These are phyloP conservation scores for Bombus huntii DNA, from an alignment of 1,140 invertebrate species.

Conservation along the genomic window DNA sequence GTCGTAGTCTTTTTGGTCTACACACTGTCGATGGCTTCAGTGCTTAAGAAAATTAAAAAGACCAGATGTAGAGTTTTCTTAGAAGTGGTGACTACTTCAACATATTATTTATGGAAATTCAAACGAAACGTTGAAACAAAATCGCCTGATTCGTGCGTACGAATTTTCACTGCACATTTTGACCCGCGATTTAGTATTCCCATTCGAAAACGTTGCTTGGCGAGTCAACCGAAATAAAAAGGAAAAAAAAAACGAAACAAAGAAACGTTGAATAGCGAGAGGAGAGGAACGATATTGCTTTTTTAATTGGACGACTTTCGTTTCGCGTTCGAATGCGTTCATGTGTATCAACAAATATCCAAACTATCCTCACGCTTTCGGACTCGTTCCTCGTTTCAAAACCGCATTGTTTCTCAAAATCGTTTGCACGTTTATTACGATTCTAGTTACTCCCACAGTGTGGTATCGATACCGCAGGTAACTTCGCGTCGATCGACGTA, in stretches of 20 bases:
- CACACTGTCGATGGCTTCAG: too few species aligned
- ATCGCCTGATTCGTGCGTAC: not conserved
- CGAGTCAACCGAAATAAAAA: conserved; percentile 10
- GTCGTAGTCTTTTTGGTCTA: too few species aligned
- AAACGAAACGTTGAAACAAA: not conserved
- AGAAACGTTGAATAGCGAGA: conserved; percentile 26
- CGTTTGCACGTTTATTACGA: not conserved
- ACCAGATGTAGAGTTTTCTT: too few species aligned
- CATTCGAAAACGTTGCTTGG: conserved; percentile 11
- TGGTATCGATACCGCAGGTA: not conserved
- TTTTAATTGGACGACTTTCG: conserved; percentile 40
- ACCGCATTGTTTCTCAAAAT: not conserved
- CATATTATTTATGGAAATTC: not conserved
- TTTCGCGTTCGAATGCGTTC: conserved; percentile 6
- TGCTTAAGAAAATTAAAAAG: too few species aligned
- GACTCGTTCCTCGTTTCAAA: not conserved
- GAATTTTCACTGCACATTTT: not conserved
- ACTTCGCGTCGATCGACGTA: not conserved
- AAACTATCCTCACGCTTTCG: not conserved
- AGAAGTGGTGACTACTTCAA: too few species aligned
- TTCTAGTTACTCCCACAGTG: not conserved
- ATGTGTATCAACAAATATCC: not conserved
- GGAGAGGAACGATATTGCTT: conserved; percentile 35
- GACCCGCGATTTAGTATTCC: conserved; percentile 25
- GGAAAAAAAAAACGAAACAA: not conserved